Evolutionary conservation across 2,888 invertebrate species (phyloP).

Genomic region (Latrodectus hesperus): DNA sequence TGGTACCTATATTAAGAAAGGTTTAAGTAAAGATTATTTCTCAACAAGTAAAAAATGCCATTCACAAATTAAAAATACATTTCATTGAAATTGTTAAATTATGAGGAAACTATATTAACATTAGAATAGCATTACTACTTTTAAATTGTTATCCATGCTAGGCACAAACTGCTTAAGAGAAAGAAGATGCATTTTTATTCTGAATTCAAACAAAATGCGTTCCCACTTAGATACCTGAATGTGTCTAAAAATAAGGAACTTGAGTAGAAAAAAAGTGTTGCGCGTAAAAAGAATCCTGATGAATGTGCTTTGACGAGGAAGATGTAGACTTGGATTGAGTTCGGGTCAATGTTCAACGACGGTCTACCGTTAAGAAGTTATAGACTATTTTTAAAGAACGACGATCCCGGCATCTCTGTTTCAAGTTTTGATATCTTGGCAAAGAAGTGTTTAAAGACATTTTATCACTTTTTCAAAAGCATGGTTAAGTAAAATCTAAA

Average conservation of each 20-base stretch:
- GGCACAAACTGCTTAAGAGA: too few relatives aligned
- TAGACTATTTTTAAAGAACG: constrained; percentile 30
- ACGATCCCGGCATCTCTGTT: constrained; percentile 4
- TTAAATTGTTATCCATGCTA: too few relatives aligned
- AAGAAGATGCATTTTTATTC: too few relatives aligned
- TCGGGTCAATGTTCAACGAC: constrained; percentile 42
- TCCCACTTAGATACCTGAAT: background rate
- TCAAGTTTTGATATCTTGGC: constrained; percentile 3
- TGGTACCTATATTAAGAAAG: too few relatives aligned
- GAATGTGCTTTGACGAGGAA: constrained; percentile 29
- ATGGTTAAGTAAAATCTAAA: background rate
- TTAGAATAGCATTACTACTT: too few relatives aligned
- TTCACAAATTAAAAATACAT: too few relatives aligned
- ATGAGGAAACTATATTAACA: too few relatives aligned
- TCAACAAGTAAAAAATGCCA: too few relatives aligned
- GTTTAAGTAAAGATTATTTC: too few relatives aligned
- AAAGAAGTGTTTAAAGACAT: background rate
- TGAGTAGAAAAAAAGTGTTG: constrained; percentile 11
- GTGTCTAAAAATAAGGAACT: constrained; percentile 23
- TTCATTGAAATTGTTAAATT: too few relatives aligned
- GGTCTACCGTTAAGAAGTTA: background rate
- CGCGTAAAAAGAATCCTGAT: constrained; percentile 27
- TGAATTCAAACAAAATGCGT: background rate
- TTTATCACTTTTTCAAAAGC: background rate
- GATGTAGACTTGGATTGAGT: constrained; percentile 25